Evolutionary conservation across 2,113 vertebrate species (phyloP).

Genomic region (Percopsis transmontana): DNA sequence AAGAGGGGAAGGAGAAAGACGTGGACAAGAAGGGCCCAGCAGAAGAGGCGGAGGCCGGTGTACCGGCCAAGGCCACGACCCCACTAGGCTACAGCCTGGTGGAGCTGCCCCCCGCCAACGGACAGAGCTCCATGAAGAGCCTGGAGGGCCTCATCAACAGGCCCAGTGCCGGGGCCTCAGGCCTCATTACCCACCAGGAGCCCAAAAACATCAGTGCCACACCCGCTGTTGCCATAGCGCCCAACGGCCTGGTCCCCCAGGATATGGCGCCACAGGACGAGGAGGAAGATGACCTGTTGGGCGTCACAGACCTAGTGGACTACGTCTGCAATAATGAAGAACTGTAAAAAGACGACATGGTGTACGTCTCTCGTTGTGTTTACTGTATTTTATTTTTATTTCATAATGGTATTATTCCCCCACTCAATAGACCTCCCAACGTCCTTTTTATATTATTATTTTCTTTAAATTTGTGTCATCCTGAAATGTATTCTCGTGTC

Average conservation of each 20-base stretch:
- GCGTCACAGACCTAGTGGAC: constrained; percentile 99
- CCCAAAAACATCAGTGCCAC: constrained; percentile 83
- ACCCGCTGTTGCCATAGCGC: constrained; percentile 63
- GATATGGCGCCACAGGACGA: constrained; percentile 87
- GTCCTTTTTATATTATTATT: constrained; percentile 15
- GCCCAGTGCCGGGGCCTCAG: constrained; percentile 22
- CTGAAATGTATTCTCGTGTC: constrained; percentile 23
- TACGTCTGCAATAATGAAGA: constrained; percentile 99
- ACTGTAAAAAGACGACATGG: constrained; percentile 81
- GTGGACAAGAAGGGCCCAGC: constrained; percentile 30
- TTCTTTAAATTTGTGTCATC: constrained; percentile 43
- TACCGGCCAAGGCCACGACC: constrained; percentile 84
- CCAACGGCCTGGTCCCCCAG: constrained; percentile 84
- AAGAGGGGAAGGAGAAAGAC: constrained; percentile 46
- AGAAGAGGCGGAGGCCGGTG: constrained; percentile 78
- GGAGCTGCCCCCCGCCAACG: constrained; percentile 87
- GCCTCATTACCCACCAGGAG: constrained; percentile 49
- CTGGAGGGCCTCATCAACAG: constrained; percentile 68
- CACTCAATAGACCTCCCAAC: not conserved
- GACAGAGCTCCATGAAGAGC: constrained; percentile 88
- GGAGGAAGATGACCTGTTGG: constrained; percentile 96
- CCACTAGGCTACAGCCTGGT: constrained; percentile 83
- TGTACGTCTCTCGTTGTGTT: constrained; percentile 52
- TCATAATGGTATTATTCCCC: constrained; percentile 65
- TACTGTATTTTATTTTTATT: constrained; percentile 76